Conservation (phyloP, 2,113 vertebrate genomes). For the Garra rufa region DNA sequence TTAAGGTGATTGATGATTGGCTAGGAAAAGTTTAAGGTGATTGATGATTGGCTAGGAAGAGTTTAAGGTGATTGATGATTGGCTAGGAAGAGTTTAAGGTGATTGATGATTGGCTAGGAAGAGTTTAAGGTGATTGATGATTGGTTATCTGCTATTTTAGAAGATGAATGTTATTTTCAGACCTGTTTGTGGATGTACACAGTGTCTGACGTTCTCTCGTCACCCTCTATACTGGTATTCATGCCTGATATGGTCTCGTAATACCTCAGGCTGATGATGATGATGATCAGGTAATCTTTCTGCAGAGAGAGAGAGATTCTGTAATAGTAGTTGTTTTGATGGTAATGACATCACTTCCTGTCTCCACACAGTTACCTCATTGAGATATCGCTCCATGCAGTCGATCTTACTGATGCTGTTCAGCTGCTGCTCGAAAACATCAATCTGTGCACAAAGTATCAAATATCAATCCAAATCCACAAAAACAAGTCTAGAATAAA, state of each 20-base stretch:
- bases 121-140: too few relatives aligned
- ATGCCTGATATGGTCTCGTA: constrained; percentile 56
- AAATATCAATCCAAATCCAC: neutral
- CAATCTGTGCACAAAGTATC: constrained; percentile 59
- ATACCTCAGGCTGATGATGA: constrained; percentile 68
- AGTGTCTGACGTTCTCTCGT: constrained; percentile 65
- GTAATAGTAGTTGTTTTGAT: neutral
- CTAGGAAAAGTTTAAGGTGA: too few relatives aligned
- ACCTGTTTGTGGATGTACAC: constrained; percentile 69
- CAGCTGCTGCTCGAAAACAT: constrained; percentile 67
- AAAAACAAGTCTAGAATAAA: neutral
- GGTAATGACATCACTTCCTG: neutral
- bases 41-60: too few relatives aligned
- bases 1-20: too few relatives aligned
- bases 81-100: too few relatives aligned
- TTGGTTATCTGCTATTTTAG: neutral
- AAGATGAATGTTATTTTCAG: neutral
- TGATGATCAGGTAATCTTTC: constrained; percentile 70
- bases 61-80: too few relatives aligned
- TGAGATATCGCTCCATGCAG: constrained; percentile 68
- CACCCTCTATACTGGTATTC: constrained; percentile 45
- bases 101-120: too few relatives aligned
- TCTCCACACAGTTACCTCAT: constrained; percentile 56
- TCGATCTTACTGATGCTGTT: constrained; percentile 69
- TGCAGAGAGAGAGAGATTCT: constrained; percentile 39